Base-by-base conservation (phyloP, 2,888 invertebrate species). In the Lasioglossum leucozonium region DNA sequence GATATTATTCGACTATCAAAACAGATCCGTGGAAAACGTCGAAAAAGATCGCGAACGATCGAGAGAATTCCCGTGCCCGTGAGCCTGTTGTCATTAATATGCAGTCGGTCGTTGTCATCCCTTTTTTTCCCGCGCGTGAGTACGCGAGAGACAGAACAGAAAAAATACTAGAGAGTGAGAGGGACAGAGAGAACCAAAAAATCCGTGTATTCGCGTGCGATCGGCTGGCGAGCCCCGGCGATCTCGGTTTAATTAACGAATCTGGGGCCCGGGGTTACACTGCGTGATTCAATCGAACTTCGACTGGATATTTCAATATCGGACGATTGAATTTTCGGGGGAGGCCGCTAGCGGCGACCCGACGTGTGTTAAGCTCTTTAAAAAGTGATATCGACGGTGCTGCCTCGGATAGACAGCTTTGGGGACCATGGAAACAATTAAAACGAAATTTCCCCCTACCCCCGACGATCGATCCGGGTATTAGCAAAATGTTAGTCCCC, bases 281-380 rank as follows among this genome's bases (percentile, higher is more conserved):
- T 51, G 65, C n/a, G 65, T 30, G 80, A 84, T 84, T 80, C 80
- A 42, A 85, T 85, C 74, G 58, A 77, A 84, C 75, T 77, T 55
- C 72, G 65, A 55, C 13, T 65, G 58, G 75, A 81, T 80, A 85
- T 80, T 85, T 85, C 85, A 78, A 80, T 80, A 75, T 72, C 72
- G 85, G 37, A 34, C 73, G 74, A 85, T 85, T 58, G 72, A 84
- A 85, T 85, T 77, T 69, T 80, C 42, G 8, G 40, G 47, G 62
- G 18, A 42, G 30, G 18, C 47, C n/a, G 34, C 47, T 42, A 42
- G 44, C 40, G n/a, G n/a, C n/a, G 26, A 30, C 22, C 55, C 30
- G 62, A 42, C 30, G 76, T 58, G 58, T 58, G 81, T 73, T 82
- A 16, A 22, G 37, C 73, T 71, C 69, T 82, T 72, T 71, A 84